These are phyloP conservation scores for Benthosema pterotum DNA, from an alignment of 2,797 vertebrate species.

Conservation along the genomic window DNA sequence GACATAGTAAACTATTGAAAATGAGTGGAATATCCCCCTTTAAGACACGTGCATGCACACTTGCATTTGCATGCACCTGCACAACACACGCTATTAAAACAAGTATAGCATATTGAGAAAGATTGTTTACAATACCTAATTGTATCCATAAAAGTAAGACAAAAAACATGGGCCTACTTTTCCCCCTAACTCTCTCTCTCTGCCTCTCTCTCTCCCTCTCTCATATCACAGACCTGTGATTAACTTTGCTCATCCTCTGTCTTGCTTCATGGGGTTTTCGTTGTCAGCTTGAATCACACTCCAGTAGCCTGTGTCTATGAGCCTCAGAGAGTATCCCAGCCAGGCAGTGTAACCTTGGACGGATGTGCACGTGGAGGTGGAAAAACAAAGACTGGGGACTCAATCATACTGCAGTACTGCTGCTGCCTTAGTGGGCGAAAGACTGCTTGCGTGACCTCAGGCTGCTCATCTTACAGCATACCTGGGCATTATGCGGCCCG, in stretches of 20 bases:
- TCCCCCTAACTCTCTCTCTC: not conserved
- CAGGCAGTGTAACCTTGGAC: slow-evolving; percentile 27
- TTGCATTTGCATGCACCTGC: too few relatives aligned
- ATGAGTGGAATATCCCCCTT: too few relatives aligned
- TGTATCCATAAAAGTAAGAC: too few relatives aligned
- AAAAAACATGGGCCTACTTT: too few relatives aligned
- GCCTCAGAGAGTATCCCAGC: slow-evolving; percentile 50
- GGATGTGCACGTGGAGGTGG: slow-evolving; percentile 1
- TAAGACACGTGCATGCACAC: too few relatives aligned
- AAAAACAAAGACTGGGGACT: slow-evolving; percentile 21
- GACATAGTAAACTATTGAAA: too few relatives aligned
- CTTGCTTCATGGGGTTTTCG: slow-evolving; percentile 36
- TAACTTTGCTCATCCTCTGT: slow-evolving; percentile 5
- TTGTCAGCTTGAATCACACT: slow-evolving; percentile 63
- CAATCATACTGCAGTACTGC: slow-evolving; percentile 45
- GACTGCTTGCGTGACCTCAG: slow-evolving; percentile 25
- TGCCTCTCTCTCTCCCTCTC: slow-evolving; percentile 22
- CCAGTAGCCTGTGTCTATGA: slow-evolving; percentile 18
- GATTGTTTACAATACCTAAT: too few relatives aligned
- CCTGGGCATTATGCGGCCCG: too few relatives aligned
- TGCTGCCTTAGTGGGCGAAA: too few relatives aligned
- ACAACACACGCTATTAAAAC: too few relatives aligned
- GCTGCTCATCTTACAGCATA: slow-evolving; percentile 20
- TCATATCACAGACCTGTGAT: slow-evolving; percentile 44
- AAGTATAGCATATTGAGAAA: too few relatives aligned